phyloP scores from a whole-genome alignment of 1,140 invertebrate genomes.

The Arctopsyche grandis region DNA sequence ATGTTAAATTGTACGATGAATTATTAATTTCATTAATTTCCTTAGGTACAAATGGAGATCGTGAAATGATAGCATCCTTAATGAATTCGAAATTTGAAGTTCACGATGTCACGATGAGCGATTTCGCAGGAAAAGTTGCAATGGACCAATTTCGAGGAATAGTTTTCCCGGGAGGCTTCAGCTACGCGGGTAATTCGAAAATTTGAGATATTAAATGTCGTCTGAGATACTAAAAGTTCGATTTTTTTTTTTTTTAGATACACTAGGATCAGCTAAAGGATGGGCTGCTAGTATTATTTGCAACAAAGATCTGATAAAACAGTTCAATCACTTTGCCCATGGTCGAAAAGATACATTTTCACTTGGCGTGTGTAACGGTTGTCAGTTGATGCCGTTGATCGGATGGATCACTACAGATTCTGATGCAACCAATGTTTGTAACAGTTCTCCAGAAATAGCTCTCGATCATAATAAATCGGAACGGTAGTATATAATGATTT shows the following conservation, averaged over 20 bases:
- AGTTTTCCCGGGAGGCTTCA: conserved; percentile 97
- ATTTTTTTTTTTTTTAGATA: conserved; percentile 73
- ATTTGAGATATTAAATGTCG: conserved; percentile 2
- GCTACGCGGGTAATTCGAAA: conserved; percentile 84
- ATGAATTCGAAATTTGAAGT: conserved; percentile 91
- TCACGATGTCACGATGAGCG: conserved; percentile 92
- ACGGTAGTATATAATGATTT: conserved; percentile 57
- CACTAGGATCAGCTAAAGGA: conserved; percentile 95
- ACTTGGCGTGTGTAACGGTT: conserved; percentile 97
- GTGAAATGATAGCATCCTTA: conserved; percentile 97
- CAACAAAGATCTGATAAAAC: conserved; percentile 70
- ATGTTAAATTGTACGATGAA: neutral
- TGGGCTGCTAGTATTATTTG: conserved; percentile 95
- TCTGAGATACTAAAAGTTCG: too few relatives aligned
- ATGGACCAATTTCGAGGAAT: conserved; percentile 88
- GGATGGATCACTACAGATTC: conserved; percentile 73
- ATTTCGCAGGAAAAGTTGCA: conserved; percentile 76
- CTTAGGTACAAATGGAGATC: conserved; percentile 86
- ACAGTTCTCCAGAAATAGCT: conserved; percentile 71
- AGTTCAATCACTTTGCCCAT: conserved; percentile 78
- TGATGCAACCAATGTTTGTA: conserved; percentile 49
- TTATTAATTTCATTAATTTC: conserved; percentile 35
- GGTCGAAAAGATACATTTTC: conserved; percentile 87
- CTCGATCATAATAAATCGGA: conserved; percentile 89
- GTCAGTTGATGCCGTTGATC: conserved; percentile 91